Base-by-base conservation (phyloP, 2,797 vertebrate species). In the Acrocephalus scirpaceus region DNA sequence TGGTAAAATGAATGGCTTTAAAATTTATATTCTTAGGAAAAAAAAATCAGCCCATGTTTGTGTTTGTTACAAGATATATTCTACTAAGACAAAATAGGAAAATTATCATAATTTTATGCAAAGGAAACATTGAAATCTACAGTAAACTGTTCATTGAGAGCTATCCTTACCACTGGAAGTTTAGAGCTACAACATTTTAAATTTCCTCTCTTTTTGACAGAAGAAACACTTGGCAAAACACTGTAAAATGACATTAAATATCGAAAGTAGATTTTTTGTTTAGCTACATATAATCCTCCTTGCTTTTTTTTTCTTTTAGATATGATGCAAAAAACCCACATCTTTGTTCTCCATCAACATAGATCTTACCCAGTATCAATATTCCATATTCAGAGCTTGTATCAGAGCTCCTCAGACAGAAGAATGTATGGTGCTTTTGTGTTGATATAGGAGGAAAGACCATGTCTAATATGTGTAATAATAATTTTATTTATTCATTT, bases 141-240 rank as follows among this genome's bases (percentile, higher is more conserved):
- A 45, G 3, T 27, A 70, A n/a, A 32, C 5, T 42, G 2, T 38
- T 47, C 13, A n/a, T 14, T 40, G 16, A 65, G 8, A 58, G 4
- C 10, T 88, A 16, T 47, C 11, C 3, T 56, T 64, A 58, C 7
- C 22, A 22, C 4, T 0, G 0, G 1, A 45, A 47, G 5, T 57
- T 88, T 57, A 27, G 50, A 69, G 65, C 22, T 32, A 18, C 11
- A 26, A 4, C 45, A 42, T 19, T 4, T 27, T 29, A 67, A 36
- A 1, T 32, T 80, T 58, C 3, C 4, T 40, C 4, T 42, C 23
- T 29, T 70, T 40, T 36, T 45, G 29, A 4, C 18, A 42, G 20
- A 42, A 44, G 13, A 91, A 70, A 26, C 6, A 17, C 15, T 56
- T 53, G 16, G 5, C 2, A 62, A 86, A 87, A 60, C 10, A 30